These are phyloP conservation scores for Saccostrea cuccullata DNA, from an alignment of 1,140 invertebrate genomes.

Conservation along the genomic window DNA sequence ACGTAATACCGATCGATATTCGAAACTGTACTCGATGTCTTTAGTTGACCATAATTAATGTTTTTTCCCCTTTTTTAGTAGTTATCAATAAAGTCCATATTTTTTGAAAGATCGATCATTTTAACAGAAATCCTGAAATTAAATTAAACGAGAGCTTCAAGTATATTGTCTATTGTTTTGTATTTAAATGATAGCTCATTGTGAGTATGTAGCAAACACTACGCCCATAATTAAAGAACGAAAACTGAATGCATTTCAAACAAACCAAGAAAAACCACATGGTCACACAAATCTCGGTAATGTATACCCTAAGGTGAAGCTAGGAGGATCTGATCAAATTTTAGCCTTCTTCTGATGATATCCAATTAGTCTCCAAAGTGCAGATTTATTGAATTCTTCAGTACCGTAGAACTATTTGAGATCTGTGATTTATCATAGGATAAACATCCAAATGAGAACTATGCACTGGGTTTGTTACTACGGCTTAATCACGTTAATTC, in stretches of 20 bases:
- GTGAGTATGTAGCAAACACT: too few relatives aligned
- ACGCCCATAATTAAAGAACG: too few relatives aligned
- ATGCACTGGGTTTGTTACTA: background rate
- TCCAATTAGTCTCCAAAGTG: conserved; percentile 2
- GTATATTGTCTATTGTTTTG: too few relatives aligned
- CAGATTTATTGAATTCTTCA: conserved; percentile 23
- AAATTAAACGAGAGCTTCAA: too few relatives aligned
- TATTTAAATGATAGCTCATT: too few relatives aligned
- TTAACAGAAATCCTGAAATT: too few relatives aligned
- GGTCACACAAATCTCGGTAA: background rate
- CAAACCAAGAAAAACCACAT: background rate
- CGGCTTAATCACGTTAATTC: conserved; percentile 30
- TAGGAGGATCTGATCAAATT: background rate
- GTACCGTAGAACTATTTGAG: background rate
- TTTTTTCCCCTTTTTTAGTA: too few relatives aligned
- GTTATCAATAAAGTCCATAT: too few relatives aligned
- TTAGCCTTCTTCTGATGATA: background rate
- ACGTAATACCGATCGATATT: background rate
- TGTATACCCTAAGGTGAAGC: background rate
- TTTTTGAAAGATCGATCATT: too few relatives aligned
- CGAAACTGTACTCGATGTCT: background rate
- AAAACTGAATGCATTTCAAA: too few relatives aligned
- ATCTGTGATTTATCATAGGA: conserved; percentile 12
- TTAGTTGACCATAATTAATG: too few relatives aligned
- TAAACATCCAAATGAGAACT: conserved; percentile 28